These are phyloP conservation scores for Glaucidium brasilianum DNA, from an alignment of 2,113 vertebrate genomes.

Conservation along the genomic window DNA sequence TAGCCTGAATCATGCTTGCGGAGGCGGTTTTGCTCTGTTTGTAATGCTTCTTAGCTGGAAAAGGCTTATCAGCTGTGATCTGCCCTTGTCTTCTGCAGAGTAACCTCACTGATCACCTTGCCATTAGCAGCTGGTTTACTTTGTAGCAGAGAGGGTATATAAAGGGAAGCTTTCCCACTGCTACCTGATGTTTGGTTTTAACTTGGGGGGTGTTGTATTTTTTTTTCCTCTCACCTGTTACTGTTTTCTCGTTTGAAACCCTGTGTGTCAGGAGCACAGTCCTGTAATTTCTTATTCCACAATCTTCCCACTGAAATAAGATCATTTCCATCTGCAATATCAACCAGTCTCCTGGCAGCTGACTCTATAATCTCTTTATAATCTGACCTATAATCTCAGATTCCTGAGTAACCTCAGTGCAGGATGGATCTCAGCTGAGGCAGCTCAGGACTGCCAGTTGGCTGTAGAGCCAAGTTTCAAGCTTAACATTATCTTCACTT, in stretches of 20 bases:
- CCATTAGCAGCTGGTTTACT: neutral
- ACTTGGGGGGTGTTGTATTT: neutral
- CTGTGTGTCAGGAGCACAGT: neutral
- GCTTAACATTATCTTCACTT: neutral
- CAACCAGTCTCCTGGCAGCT: neutral
- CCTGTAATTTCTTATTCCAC: neutral
- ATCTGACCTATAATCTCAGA: neutral
- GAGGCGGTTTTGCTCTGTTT: constrained; percentile 21
- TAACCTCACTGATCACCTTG: neutral
- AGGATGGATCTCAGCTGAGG: neutral
- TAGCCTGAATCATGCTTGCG: neutral
- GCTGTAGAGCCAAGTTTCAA: neutral
- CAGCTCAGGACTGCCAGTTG: neutral
- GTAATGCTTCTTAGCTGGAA: neutral
- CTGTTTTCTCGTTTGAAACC: neutral
- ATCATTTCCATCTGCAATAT: neutral
- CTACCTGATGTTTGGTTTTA: neutral
- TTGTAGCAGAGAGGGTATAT: neutral
- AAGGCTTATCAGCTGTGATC: constrained; percentile 1
- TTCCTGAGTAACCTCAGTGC: neutral
- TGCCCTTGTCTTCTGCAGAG: neutral
- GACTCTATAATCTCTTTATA: too few relatives aligned
- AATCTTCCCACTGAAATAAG: constrained; percentile 15
- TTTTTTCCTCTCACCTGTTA: neutral
- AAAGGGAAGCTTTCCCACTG: neutral